Evolutionary conservation across 1,140 invertebrate species (phyloP), one percentile per base, ranked within the genome.

Genomic region (Psilanteris sp.): DNA sequence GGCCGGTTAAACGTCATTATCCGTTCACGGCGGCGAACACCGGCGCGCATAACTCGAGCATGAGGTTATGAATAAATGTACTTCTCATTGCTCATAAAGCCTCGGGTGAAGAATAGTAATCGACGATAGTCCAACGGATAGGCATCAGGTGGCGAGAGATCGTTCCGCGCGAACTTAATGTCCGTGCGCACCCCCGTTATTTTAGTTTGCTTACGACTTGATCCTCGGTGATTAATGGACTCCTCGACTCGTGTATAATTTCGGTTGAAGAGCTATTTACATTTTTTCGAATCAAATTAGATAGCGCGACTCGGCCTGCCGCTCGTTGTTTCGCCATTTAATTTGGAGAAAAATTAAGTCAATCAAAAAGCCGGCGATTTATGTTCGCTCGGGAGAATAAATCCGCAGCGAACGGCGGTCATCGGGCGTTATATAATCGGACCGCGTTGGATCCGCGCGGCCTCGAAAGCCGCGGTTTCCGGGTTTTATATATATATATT

Each of bases 141-240:
- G n/a, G 81, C 80, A 78, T 85, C 79, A 83, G 80, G 82, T 84
- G 83, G 80, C 59, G 72, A 81, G 73, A 79, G 78, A 83, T 74
- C 34, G 61, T 31, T 64, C 48, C 57, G 57, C 50, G 50, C 50
- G 26, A 44, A 62, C 62, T 77, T 46, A 59, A 75, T 70, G 64
- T 66, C 66, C 57, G 44, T 72, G 41, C 43, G 27, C 39, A 57
- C 66, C 66, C 66, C 50, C 52, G 22, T 68, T 29, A 64, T 75
- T 75, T 62, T 34, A 14, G 20, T 75, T 68, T 39, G 52, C 59
- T 68, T 68, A 76, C 57, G 41, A 57, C 55, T 76, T 70, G 64
- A 76, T 76, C 57, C 34, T 13, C 24, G 22, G 41, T 76, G 64
- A 76, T 76, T 76, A 76, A 68, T 76, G 72, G 72, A 76, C 64